Evolutionary conservation across 2,113 vertebrate genomes (phyloP).

Genomic region (Oenanthe oenanthe): DNA sequence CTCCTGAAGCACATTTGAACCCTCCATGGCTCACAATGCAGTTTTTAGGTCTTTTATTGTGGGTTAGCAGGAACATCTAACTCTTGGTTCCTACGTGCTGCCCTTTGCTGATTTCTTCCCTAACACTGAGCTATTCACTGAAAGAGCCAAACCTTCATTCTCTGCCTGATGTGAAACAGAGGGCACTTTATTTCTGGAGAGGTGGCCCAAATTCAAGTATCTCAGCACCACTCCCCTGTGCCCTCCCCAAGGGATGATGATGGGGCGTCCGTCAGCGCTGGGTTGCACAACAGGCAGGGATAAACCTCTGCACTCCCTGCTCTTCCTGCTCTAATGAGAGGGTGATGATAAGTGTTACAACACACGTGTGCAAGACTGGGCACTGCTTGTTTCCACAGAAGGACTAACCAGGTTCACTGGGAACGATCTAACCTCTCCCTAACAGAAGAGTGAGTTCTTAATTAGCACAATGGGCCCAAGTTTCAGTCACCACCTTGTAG

Average conservation of each 20-base stretch:
- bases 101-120: not conserved
- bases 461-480: not conserved
- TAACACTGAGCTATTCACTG: not conserved
- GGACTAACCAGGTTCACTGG: not conserved
- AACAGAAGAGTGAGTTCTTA: not conserved
- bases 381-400: conserved; percentile 1
- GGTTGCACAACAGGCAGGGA: conserved; percentile 30
- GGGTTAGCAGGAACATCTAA: not conserved
- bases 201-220: not conserved
- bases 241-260: not conserved
- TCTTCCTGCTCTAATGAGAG: conserved; percentile 32
- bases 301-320: conserved; percentile 7
- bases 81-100: not conserved
- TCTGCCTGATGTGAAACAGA: not conserved
- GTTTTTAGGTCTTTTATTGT: not conserved
- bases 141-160: not conserved
- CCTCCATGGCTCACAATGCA: not conserved
- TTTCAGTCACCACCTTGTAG: conserved; percentile 4
- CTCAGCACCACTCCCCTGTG: not conserved
- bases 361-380: conserved; percentile 24
- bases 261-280: not conserved
- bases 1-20: not conserved
- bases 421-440: not conserved
- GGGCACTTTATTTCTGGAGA: not conserved
- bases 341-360: conserved; percentile 64